Evolutionary conservation across 2,888 invertebrate genomes (phyloP), one percentile per base, ranked within the genome.

Genomic region (Apamea monoglypha): DNA sequence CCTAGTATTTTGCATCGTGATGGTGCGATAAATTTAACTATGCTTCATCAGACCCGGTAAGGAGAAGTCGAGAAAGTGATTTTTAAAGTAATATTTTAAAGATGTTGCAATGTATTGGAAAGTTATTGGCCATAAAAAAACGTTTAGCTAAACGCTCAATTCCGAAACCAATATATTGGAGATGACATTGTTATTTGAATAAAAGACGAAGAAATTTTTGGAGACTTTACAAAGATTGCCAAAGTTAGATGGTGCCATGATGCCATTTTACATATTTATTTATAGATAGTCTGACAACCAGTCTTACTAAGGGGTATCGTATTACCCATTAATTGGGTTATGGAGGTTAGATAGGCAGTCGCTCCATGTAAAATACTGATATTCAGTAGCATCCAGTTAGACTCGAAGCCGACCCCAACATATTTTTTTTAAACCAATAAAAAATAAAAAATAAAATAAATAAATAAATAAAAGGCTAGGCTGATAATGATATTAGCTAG

Each of bases 11-110:
- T 87, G 81, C 88, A 88, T 90, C 90, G 87, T 90, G 88, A 83
- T 82, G 78, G 77, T 81, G 83, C 88, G 71, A 90, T 90, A 90
- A 88, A 90, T 89, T 88, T 68, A 76, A 76, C 74, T 78, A 82
- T 86, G 88, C 87, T 89, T 90, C 90, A 90, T 90, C 90, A 88
- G 83, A 80, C 74, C 71, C 71, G 7, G 78, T 82, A 81, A 81
- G 74, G 81, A 86, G 74, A 74, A 82, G 77, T 80, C 80, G 76
- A 68, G 81, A 78, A 87, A 82, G 78, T 82, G 82, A 85, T 84
- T 85, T 87, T 85, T 75, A 81, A 88, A 86, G 86, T 81, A 83
- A 86, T 86, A 86, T 83, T 86, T 86, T 86, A 83, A 86, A 85
- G 76, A 87, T 87, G 78, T 84, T 86, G 67, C 86, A 86, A 89